Conservation (phyloP, 2,888 invertebrate genomes). For the Limnephilus auricula region DNA sequence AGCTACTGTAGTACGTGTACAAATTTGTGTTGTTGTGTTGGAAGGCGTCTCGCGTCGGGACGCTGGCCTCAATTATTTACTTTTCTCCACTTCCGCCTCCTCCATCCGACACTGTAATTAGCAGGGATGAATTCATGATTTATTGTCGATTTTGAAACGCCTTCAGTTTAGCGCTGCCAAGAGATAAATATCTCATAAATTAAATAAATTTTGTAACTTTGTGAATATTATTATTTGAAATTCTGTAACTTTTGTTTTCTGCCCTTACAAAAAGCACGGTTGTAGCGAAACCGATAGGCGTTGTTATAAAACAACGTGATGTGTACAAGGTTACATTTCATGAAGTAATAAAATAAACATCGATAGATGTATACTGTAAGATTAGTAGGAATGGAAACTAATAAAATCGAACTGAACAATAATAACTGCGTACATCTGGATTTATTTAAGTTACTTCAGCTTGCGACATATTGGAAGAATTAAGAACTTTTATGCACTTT, state of each 20-base stretch:
- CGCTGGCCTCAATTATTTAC: slow-evolving; percentile 52
- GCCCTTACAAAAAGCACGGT: neutral
- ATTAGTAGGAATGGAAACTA: too few relatives aligned
- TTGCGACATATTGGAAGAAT: too few relatives aligned
- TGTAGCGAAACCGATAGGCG: neutral
- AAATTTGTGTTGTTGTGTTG: neutral
- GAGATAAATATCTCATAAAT: neutral
- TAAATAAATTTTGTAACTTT: neutral
- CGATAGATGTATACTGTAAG: too few relatives aligned
- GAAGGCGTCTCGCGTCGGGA: slow-evolving; percentile 39
- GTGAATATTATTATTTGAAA: neutral
- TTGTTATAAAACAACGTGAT: neutral
- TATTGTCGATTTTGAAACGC: slow-evolving; percentile 2
- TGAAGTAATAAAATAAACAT: neutral
- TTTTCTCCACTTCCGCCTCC: slow-evolving; percentile 38
- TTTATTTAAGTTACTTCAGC: too few relatives aligned
- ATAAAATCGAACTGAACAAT: too few relatives aligned
- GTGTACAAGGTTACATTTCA: neutral
- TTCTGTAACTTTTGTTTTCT: neutral
- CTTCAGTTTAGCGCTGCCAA: neutral
- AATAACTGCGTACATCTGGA: too few relatives aligned
- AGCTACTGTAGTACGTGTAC: neutral
- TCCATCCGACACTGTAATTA: slow-evolving; percentile 50
- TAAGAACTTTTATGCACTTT: too few relatives aligned
- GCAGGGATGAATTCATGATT: slow-evolving; percentile 27